Evolutionary conservation across 2,113 vertebrate genomes (phyloP), one percentile per base, ranked within the genome.

Genomic region (Ophthalmolycus amberensis): DNA sequence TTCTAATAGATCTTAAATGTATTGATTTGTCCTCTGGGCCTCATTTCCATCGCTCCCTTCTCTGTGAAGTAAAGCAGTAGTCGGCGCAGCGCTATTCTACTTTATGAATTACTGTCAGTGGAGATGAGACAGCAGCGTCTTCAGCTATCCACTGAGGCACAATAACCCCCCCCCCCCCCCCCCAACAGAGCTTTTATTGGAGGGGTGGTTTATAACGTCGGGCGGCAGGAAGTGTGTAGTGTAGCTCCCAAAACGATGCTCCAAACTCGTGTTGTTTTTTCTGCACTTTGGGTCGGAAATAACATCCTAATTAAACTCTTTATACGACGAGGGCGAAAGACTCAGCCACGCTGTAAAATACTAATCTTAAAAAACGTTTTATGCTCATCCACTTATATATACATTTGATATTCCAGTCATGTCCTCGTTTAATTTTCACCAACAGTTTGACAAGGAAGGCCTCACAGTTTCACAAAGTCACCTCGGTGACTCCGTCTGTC

Each of bases 21-120:
- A 69, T 50, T 15, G n/a, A n/a, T 81, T 70, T 56, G 34, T 67
- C 75, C 63, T 58, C 44, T 29, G 48, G 42, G 66, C 59, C 58
- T 71, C 16, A n/a, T 79, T 80, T 82, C 38, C 42, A 71, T 80
- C 20, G 27, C 9, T 50, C 32, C 20, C 2, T 48, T 84, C 37
- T 72, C 37, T 75, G 37, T 77, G 59, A 79, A 71, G 32, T 59
- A 25, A 80, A 68, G 58, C 58, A 86, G 77, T 50, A 60, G 42
- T 34, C 34, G 8, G 38, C 64, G 42, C 44, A 48, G 42, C 60
- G 54, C 74, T 52, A 9, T 50, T 12, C 2, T 73, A 59, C 40
- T 38, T 5, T 44, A 50, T 48, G 42, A 72, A 83, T 62, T 32
- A 54, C 62, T 12, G 83, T 58, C 34, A 54, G 4, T 46, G 34